Conservation (phyloP, 2,113 vertebrate species). For the Engystomops pustulosus region DNA sequence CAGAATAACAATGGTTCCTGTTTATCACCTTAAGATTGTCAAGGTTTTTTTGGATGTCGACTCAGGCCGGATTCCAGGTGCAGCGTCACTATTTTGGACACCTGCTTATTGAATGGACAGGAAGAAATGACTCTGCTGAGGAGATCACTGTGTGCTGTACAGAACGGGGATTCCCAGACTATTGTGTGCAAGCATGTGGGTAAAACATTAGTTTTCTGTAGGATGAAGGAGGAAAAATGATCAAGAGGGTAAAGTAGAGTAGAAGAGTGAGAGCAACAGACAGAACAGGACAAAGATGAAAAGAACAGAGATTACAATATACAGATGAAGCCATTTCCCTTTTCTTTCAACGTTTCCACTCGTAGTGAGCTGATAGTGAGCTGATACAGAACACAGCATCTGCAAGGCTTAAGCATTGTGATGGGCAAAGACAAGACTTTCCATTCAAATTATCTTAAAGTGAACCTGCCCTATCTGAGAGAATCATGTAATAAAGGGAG, state of each 20-base stretch:
- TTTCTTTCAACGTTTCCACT: conserved; percentile 9
- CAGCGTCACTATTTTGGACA: not conserved
- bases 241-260: not conserved
- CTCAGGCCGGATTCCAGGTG: conserved; percentile 52
- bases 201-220: conserved; percentile 29
- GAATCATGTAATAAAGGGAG: too few species aligned
- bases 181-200: conserved; percentile 45
- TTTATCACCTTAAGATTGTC: conserved; percentile 39
- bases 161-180: conserved; percentile 37
- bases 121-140: conserved; percentile 36
- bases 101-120: conserved; percentile 32
- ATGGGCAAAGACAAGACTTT: not conserved
- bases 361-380: not conserved
- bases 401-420: not conserved
- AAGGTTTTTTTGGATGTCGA: conserved; percentile 34
- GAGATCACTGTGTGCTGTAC: conserved; percentile 19
- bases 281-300: not conserved
- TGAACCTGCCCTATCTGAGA: too few species aligned
- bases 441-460: not conserved
- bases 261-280: not conserved
- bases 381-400: not conserved
- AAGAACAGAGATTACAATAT: not conserved
- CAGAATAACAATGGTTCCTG: conserved; percentile 33
- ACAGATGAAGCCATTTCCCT: conserved; percentile 17
- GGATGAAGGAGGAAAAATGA: not conserved